Evolutionary conservation across 2,113 vertebrate species (phyloP), one percentile per base, ranked within the genome.

Genomic region (Caloenas nicobarica): DNA sequence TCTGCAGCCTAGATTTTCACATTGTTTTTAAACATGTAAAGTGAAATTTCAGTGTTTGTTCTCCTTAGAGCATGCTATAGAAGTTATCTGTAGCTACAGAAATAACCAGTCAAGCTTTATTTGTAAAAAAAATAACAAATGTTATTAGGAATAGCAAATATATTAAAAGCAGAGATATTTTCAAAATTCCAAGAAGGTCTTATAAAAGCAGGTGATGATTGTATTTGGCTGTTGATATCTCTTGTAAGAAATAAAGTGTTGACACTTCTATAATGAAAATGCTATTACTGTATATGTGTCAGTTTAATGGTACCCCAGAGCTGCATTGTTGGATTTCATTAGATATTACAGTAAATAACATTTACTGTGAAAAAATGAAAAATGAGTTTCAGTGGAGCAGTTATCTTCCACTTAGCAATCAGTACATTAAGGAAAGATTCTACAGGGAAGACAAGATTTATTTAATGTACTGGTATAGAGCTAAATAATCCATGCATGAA

Each of bases 311-410:
- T 93, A 91, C 65, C 66, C 62, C 69, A 72, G 93, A 91, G 80
- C 50, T 79, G 11, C 16, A 56, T 61, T 93, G 34, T 83, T 86
- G 58, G 65, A 90, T 96, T 95, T 94, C 66, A 93, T 93, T 94
- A 93, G 16, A 5, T 92, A 89, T 93, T 95, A 83, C 16, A 88
- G 36, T 94, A 97, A 98, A 97, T 93, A 97, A 85, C 2, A 88
- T 89, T 97, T 96, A 68, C 40, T 66, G 18, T 85, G 62, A 95
- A 95, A 94, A 92, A 78, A 8, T 91, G 54, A 95, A 87, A 91
- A 90, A 95, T 92, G 16, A 86, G 33, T 96, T 96, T 96, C 87
- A 71, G 9, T 89, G 65, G 53, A 90, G 31, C 29, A 88, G 56
- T 93, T 97, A 82, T 93, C 74, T 88, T 96, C 58, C 62, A 94